Evolutionary conservation across 1,140 invertebrate genomes (phyloP), one percentile per base, ranked within the genome.

Genomic region (Physella acuta): DNA sequence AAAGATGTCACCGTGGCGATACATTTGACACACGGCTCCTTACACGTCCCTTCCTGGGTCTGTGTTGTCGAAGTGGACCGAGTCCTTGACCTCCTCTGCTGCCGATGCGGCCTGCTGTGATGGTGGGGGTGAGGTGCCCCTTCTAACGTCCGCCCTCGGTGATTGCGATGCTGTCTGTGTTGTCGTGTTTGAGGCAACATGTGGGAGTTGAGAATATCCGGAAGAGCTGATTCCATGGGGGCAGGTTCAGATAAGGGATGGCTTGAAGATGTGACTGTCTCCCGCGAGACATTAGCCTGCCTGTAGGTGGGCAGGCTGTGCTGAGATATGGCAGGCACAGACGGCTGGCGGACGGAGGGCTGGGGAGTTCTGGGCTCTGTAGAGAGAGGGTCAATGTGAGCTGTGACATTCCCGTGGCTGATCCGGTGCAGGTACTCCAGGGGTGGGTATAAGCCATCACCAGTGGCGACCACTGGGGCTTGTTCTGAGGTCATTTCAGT

Each of bases 171-270:
- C 49, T 70, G 74, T 61, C 70, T 78, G 52, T 26, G 87, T 81
- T 65, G 85, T 63, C 85, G 85, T 11, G 75, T 60, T 20, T 86
- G 86, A 11, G 86, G 86, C 34, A 86, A 84, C 44, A 87, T 78
- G 75, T 88, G 87, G 4, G 86, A 87, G 73, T 87, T 84, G 5
- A 88, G 79, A 33, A 88, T 81, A 73, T 88, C 87, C 4, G 87
- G 86, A 30, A 88, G 75, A 20, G 82, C 73, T 14, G 77, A 44
- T 58, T 80, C 75, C 30, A 75, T 70, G 36, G 75, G 77, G 44
- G 67, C 71, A 59, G 75, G 74, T 68, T 64, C 17, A 51, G 49
- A 28, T 66, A 62, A 44, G 66, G 70, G 60, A 69, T 59, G 66
- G n/a, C 52, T 51, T 44, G 49, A 53, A n/a, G 51, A 26, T n/a